Base-by-base conservation (phyloP, 2,797 vertebrate species). In the Myioborus melanocephalus region DNA sequence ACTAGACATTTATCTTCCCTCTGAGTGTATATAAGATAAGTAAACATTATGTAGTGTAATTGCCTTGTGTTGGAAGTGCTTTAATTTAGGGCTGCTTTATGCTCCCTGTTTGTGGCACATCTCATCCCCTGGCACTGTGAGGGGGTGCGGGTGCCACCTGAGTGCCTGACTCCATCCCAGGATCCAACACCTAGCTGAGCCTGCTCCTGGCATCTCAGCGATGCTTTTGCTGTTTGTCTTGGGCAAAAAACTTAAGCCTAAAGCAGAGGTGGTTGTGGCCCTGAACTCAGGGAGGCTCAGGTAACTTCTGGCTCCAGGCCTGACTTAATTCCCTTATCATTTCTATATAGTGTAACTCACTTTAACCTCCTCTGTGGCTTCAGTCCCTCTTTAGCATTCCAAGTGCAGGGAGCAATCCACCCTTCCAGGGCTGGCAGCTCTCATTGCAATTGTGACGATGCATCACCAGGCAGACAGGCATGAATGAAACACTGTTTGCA, bases 1-100 rank as follows among this genome's bases (percentile, higher is more conserved):
- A 92, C 82, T 85, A 96, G 96, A 85, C 95, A 95, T 97, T 97
- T 94, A 78, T 96, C 96, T 97, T 72, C 93, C 92, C 93, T 96
- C 87, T 60, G 63, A 82, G 94, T 96, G 82, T 96, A 69, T 96
- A 71, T 95, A 96, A 97, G 96, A 95, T 96, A 97, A 94, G 95
- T 96, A 97, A 97, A 97, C 39, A 64, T 87, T 90, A 90, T 94
- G 89, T 93, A 80, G 94, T 94, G 93, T 93, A 94, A 96, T 93
- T 93, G 78, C 0, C 1, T 91, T 85, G 63, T 77, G 78, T 93
- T 95, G 95, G 92, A 89, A 96, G 90, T 2, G 4, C 88, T 97
- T 97, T 97, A 95, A 97, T 96, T 95, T 94, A 91, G 73, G 78
- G 35, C 60, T 89, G 79, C 73, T 84, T 94, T 84, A 41, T 91